These are phyloP conservation scores for Epinotia brunnichana DNA, from an alignment of 2,888 invertebrate species.

Conservation along the genomic window DNA sequence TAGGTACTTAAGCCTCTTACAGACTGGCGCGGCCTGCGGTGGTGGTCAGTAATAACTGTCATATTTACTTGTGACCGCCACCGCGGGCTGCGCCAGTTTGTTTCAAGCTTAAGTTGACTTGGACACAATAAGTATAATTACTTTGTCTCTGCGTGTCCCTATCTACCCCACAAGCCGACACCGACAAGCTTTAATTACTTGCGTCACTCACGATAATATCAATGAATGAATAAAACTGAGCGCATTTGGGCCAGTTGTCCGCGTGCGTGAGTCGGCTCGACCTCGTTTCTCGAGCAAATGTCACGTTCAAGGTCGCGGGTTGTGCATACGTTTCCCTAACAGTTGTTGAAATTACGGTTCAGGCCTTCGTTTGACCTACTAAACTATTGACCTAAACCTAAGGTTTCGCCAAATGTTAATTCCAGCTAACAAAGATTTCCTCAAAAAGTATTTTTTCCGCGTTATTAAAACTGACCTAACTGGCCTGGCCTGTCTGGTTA, in stretches of 20 bases:
- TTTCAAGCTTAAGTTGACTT: too few relatives aligned
- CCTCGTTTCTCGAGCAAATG: constrained; percentile 70
- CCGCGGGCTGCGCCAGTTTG: too few relatives aligned
- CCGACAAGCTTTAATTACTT: constrained; percentile 19
- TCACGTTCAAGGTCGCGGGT: constrained; percentile 71
- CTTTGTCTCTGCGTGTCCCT: not conserved
- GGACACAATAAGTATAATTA: not conserved
- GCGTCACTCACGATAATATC: constrained; percentile 29
- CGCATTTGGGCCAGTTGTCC: constrained; percentile 29
- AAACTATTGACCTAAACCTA: not conserved
- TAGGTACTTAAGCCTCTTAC: too few relatives aligned
- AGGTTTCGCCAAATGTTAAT: too few relatives aligned
- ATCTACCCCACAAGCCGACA: not conserved
- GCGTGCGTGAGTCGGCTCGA: constrained; percentile 66
- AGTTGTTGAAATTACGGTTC: not conserved
- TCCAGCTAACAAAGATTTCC: too few relatives aligned
- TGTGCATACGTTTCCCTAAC: constrained; percentile 19
- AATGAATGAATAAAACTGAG: constrained; percentile 33
- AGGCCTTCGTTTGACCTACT: not conserved
- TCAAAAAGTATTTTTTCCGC: too few relatives aligned
- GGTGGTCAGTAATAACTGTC: too few relatives aligned
- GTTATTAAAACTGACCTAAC: too few relatives aligned
- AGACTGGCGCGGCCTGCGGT: too few relatives aligned
- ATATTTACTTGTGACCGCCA: too few relatives aligned
- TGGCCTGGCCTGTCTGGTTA: too few relatives aligned